phyloP scores from a whole-genome alignment of 2,797 vertebrate genomes.

The Thamnophis elegans region DNA sequence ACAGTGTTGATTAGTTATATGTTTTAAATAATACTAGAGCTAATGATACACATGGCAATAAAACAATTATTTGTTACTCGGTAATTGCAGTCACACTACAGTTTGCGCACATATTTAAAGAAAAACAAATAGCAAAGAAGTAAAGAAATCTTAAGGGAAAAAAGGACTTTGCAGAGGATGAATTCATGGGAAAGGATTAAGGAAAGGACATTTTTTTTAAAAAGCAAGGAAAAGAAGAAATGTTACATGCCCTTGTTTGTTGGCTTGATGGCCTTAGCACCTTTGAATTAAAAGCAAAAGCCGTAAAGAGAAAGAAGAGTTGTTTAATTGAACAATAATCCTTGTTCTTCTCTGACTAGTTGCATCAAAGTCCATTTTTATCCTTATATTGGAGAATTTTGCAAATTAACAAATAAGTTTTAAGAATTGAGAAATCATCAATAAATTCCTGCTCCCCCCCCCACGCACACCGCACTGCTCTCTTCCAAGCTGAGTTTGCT shows the following conservation, averaged over 20 bases:
- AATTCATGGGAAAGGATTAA: not conserved
- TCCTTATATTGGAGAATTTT: not conserved
- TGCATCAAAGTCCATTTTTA: not conserved
- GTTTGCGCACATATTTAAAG: not conserved
- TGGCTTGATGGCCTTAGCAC: not conserved
- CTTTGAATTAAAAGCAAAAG: not conserved
- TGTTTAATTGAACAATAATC: not conserved
- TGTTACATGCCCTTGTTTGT: not conserved
- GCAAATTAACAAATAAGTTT: not conserved
- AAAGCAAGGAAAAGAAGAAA: not conserved
- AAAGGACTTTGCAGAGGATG: not conserved
- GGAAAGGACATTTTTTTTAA: not conserved
- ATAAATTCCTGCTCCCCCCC: not conserved
- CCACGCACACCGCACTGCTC: too few relatives aligned
- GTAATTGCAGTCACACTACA: not conserved
- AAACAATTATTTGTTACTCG: not conserved
- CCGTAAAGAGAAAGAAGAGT: not conserved
- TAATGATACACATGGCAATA: not conserved
- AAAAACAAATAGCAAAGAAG: not conserved
- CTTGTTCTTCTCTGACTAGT: not conserved
- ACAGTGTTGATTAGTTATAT: not conserved
- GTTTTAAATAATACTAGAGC: not conserved
- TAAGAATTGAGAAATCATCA: not conserved
- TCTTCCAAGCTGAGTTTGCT: too few relatives aligned
- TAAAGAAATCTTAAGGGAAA: not conserved